Base-by-base conservation (phyloP, 1,140 invertebrate genomes). In the Pseudomyrmex pallidus region DNA sequence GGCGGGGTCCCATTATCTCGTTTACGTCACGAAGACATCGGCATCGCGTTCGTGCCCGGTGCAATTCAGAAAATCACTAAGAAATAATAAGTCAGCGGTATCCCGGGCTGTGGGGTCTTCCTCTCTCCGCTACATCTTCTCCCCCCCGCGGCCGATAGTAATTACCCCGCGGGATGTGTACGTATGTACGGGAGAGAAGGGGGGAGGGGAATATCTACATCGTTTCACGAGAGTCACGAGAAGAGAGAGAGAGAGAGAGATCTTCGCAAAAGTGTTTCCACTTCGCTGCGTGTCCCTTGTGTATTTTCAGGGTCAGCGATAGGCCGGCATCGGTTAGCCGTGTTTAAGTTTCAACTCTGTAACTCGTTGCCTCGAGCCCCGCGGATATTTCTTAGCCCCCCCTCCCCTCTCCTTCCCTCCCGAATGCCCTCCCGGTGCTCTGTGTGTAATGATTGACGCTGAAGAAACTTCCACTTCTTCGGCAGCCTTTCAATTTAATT, bases 61-160 rank as follows among this genome's bases (percentile, higher is more conserved):
- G 92, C 88, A 92, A 92, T 92, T 92, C 90, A 92, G 91, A 92
- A 92, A 92, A 92, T 92, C 92, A 92, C 91, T 92, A 92, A 92
- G 91, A 92, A 91, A 92, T 91, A 92, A 92, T 91, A 91, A 92
- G 89, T 85, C 87, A 82, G 87, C 82, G 61, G 57, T 52, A 59
- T 83, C 66, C 57, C 62, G 67, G 56, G 44, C 63, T 57, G 61
- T 25, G 84, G 44, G 63, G 64, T 59, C 66, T 63, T 82, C 82
- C 35, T 62, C 46, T 57, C 48, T 73, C 44, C 13, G 12, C 46
- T 15, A 20, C 46, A n/a, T 44, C 17, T 8, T 74, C 57, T 25
- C 3, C 0, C 25, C 64, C 74, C 84, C 88, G 57, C 86, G 50
- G 56, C 57, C 87, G 77, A 88, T 88, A 78, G 78, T 88, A 89